Percentiles rank a stretch among this genome's conserved stretches.
phyloP scores from a whole-genome alignment of 2,888 invertebrate species.

The Laspeyria flexula region DNA sequence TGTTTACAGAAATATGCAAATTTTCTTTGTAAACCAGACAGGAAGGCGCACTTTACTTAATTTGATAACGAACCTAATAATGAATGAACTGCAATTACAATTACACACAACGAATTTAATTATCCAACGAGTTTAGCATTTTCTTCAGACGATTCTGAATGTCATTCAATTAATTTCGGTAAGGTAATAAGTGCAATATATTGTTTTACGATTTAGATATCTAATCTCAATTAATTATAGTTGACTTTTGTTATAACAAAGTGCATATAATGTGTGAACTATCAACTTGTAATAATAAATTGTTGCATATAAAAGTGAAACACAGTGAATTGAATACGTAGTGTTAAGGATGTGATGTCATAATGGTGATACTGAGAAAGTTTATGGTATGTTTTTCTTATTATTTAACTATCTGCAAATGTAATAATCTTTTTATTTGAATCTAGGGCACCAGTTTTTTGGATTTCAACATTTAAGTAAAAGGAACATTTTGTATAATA shows the following conservation, averaged over 20 bases:
- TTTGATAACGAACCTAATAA: not conserved
- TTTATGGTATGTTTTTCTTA: conserved; percentile 66
- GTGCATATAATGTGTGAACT: conserved; percentile 37
- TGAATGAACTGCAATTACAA: conserved; percentile 6
- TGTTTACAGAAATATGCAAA: too few species aligned
- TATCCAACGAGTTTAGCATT: not conserved
- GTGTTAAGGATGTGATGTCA: conserved; percentile 61
- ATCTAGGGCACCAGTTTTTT: too few species aligned
- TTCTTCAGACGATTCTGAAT: not conserved
- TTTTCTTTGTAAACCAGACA: not conserved
- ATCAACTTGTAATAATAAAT: conserved; percentile 22
- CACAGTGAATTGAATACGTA: conserved; percentile 41
- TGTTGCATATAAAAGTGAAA: conserved; percentile 19
- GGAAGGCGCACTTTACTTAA: not conserved
- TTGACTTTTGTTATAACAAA: conserved; percentile 9
- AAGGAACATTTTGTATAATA: too few species aligned
- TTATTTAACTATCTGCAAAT: not conserved
- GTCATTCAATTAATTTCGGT: too few species aligned
- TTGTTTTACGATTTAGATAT: conserved; percentile 15
- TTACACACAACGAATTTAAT: not conserved
- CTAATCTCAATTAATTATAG: conserved; percentile 9
- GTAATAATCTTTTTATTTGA: too few species aligned
- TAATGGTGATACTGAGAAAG: conserved; percentile 75
- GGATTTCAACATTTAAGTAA: too few species aligned
- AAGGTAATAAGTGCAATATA: conserved; percentile 5